A percentile compares a stretch with the other conserved stretches of the same genome.
These are phyloP conservation scores for Lepidocolaptes lacrymiger DNA, from an alignment of 2,797 vertebrate species.

Conservation along the genomic window DNA sequence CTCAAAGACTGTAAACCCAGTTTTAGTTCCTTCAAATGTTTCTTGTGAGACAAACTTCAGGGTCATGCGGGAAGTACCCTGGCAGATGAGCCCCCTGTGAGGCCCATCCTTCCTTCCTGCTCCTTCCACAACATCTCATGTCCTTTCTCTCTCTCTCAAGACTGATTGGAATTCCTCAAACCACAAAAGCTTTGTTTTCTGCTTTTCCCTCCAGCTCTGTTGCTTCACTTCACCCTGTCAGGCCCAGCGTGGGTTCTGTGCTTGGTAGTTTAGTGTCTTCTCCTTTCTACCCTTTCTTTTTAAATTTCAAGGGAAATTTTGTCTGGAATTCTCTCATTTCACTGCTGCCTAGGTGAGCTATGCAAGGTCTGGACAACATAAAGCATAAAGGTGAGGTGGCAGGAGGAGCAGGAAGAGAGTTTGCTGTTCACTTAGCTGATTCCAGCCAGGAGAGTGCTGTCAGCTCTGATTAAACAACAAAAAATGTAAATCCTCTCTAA, in stretches of 20 bases:
- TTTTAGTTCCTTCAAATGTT: background rate
- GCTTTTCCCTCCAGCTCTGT: background rate
- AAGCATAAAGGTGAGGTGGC: background rate
- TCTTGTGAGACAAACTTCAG: background rate
- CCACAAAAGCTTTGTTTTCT: background rate
- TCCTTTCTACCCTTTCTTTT: background rate
- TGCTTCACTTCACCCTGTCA: background rate
- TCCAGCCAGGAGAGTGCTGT: background rate
- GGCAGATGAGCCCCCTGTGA: background rate
- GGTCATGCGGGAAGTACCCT: background rate
- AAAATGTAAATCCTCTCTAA: background rate
- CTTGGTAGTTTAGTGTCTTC: background rate
- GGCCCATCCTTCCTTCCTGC: background rate
- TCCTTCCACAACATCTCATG: background rate
- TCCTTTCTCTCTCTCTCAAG: background rate
- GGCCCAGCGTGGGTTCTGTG: background rate
- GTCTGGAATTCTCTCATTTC: background rate
- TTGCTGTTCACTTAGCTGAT: fast-evolving
- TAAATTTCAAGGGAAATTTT: background rate
- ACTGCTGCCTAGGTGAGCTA: background rate
- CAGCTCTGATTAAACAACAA: background rate
- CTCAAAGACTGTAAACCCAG: background rate
- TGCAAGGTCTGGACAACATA: background rate
- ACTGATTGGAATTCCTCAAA: background rate
- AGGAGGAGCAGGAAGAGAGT: background rate